A percentile compares a stretch with the other conserved stretches of the same genome.
phyloP scores from a whole-genome alignment of 2,888 invertebrate species.

The Tortrix viridana region DNA sequence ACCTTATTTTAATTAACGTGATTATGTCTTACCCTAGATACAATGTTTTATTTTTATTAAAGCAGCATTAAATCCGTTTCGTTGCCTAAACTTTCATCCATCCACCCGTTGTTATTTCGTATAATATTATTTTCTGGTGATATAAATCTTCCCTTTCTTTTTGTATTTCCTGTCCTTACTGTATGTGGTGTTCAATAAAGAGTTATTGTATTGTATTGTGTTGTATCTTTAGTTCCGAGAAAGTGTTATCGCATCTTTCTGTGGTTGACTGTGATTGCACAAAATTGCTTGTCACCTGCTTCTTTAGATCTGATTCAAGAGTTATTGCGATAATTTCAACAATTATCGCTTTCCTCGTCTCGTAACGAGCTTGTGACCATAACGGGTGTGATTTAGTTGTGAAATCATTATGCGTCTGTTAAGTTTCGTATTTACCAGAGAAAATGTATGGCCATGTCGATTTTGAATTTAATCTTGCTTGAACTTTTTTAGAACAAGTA shows the following conservation, averaged over 20 bases:
- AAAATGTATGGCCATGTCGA: background rate
- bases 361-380: background rate
- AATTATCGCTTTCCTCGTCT: background rate
- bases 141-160: no score
- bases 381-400: background rate
- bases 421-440: background rate
- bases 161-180: no score
- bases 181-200: no score
- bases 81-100: no score
- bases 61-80: no score
- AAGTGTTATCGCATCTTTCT: background rate
- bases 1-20: no score
- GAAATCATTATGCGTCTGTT: background rate
- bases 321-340: background rate
- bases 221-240: background rate
- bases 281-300: background rate
- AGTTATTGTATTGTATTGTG: no score
- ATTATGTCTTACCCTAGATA: no score
- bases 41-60: no score
- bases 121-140: no score
- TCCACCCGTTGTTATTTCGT: no score
- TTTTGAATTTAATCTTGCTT: background rate
- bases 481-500: background rate
- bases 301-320: background rate
- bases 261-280: background rate